Conservation (phyloP, 2,888 invertebrate species). For the Drosophila ezoana region DNA sequence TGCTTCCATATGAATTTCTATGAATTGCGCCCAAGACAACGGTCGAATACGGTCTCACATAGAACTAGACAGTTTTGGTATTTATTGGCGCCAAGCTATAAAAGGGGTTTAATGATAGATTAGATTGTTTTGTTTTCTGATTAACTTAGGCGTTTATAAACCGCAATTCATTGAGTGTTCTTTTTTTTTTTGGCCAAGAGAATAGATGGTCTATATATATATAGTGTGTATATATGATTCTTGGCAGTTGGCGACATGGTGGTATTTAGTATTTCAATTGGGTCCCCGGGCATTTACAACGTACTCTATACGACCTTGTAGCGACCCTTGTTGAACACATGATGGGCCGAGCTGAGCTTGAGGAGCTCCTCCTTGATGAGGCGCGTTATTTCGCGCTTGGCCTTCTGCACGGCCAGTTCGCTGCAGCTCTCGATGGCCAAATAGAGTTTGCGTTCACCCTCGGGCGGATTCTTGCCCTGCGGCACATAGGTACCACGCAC, state of each 20-base stretch:
- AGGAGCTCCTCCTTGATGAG: slow-evolving; percentile 99
- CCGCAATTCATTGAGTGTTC: slow-evolving; percentile 8
- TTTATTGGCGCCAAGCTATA: not conserved
- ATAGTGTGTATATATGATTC: not conserved
- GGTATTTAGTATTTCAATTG: too few relatives aligned
- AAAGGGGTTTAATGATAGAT: not conserved
- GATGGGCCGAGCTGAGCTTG: slow-evolving; percentile 94
- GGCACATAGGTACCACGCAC: slow-evolving; percentile 98
- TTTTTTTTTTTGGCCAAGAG: not conserved
- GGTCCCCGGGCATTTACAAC: not conserved
- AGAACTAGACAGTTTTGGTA: not conserved
- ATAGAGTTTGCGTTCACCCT: slow-evolving; percentile 97
- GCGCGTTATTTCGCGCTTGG: slow-evolving; percentile 98
- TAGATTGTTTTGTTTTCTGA: not conserved
- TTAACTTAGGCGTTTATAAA: slow-evolving; percentile 6
- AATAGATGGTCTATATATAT: not conserved
- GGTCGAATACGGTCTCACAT: not conserved
- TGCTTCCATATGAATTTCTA: not conserved
- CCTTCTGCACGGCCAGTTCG: slow-evolving; percentile 97
- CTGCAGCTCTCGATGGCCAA: slow-evolving; percentile 99
- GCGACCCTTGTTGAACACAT: slow-evolving; percentile 95
- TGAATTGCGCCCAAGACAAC: not conserved
- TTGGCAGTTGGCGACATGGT: too few relatives aligned
- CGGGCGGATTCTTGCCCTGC: slow-evolving; percentile 94
- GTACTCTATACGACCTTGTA: slow-evolving; percentile 93